phyloP scores from a whole-genome alignment of 1,140 invertebrate species.

The Sitobion miscanthi region DNA sequence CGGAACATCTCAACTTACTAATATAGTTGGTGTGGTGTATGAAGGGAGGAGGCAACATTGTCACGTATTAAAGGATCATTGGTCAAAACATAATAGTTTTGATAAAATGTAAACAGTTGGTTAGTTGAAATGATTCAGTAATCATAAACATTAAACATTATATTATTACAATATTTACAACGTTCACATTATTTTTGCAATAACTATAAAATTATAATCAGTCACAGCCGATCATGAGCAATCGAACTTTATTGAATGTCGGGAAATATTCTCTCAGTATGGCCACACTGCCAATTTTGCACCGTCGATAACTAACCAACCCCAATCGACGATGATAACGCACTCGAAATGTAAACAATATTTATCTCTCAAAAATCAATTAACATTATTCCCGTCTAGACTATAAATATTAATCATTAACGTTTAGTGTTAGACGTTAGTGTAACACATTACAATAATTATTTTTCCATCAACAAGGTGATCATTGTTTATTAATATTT shows the following conservation, averaged over 20 bases:
- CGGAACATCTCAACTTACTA: too few relatives aligned
- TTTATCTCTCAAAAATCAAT: constrained; percentile 43
- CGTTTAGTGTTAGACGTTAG: neutral
- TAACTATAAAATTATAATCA: neutral
- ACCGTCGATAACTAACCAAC: neutral
- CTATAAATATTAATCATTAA: neutral
- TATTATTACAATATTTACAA: neutral
- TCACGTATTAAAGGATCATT: too few relatives aligned
- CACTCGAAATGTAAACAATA: constrained; percentile 32
- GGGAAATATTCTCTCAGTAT: neutral
- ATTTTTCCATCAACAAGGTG: neutral
- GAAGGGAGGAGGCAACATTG: too few relatives aligned
- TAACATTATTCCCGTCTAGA: neutral
- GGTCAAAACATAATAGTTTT: too few relatives aligned
- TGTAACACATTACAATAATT: neutral
- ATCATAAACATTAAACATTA: neutral
- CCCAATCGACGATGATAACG: neutral
- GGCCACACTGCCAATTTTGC: neutral
- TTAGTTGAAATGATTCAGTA: too few relatives aligned
- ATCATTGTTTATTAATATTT: neutral
- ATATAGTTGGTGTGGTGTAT: too few relatives aligned
- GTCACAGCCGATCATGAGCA: neutral
- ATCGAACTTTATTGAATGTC: neutral
- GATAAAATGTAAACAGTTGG: too few relatives aligned
- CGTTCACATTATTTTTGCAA: neutral